Evolutionary conservation across 2,797 vertebrate genomes (phyloP), one percentile per base, ranked within the genome.

Genomic region (Cirrhinus mrigala): DNA sequence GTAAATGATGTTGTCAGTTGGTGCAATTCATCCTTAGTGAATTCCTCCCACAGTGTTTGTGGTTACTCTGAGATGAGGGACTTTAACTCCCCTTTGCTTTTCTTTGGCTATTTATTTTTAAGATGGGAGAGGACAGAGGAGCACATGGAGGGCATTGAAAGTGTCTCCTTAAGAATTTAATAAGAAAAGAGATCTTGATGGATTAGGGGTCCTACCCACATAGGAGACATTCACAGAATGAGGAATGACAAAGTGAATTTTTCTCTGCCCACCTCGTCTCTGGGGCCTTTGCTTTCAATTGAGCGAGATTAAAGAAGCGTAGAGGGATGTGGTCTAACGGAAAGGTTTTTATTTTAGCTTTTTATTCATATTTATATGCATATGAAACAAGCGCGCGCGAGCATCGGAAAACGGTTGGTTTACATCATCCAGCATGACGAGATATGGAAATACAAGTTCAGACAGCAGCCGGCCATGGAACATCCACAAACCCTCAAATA

Each of bases 121-220:
- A 95, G 93, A 95, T 95, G 90, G 94, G 92, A 94, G 91, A 93
- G 92, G 94, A 95, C 93, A 93, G 92, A 90, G 91, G 91, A 92
- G 88, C 92, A 91, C 92, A 94, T 93, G 91, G 93, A 94, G 92
- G 93, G 93, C 93, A 92, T 93, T 90, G 93, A 93, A 94, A 95
- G 94, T 94, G 94, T 94, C 94, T 96, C 93, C 92, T 94, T 92
- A 94, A 94, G 94, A 95, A 95, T 96, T 94, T 96, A 96, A 96
- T 96, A 95, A 95, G 94, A 95, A 95, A 95, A 93, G 92, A 94
- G 93, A 96, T 95, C 91, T 94, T 96, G 95, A 96, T 95, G 95
- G 94, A 96, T 96, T 95, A 94, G 92, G 93, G 92, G 93, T 93
- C 92, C 94, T 95, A 94, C 94, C 92, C 93, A 94, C 91, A 93